A percentile compares a stretch with the other conserved stretches of the same genome.
These are phyloP conservation scores for Cyrtonyx montezumae DNA, from an alignment of 2,113 vertebrate species.

Conservation along the genomic window DNA sequence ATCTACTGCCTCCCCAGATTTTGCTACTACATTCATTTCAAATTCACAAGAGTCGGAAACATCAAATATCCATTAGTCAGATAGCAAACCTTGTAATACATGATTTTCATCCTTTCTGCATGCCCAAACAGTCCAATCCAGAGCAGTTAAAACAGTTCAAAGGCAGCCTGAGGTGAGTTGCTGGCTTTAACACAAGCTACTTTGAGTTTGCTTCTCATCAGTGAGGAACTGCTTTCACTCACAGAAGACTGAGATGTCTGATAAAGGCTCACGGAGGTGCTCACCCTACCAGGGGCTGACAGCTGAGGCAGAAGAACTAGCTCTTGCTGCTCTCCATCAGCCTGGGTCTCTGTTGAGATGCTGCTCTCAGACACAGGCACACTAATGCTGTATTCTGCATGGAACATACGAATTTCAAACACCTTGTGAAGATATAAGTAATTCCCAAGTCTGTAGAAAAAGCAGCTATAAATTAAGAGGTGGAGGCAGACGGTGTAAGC, in stretches of 20 bases:
- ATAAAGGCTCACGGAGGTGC: background rate
- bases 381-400: background rate
- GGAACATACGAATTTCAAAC: background rate
- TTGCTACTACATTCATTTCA: background rate
- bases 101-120: conserved; percentile 26
- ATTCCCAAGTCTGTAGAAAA: background rate
- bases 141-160: conserved; percentile 18
- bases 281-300: background rate
- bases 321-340: background rate
- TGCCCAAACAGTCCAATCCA: conserved; percentile 25
- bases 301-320: background rate
- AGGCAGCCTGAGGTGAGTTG: conserved; percentile 2
- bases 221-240: background rate
- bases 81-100: background rate
- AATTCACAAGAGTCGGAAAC: conserved; percentile 22
- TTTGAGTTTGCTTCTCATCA: background rate
- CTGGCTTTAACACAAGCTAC: background rate
- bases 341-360: background rate
- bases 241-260: background rate
- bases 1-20: background rate
- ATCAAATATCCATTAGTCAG: conserved; percentile 49
- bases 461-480: background rate
- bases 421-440: background rate
- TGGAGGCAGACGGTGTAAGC: background rate
- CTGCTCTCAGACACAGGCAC: background rate